phyloP scores from a whole-genome alignment of 2,888 invertebrate species.

The Piscicola geometra region DNA sequence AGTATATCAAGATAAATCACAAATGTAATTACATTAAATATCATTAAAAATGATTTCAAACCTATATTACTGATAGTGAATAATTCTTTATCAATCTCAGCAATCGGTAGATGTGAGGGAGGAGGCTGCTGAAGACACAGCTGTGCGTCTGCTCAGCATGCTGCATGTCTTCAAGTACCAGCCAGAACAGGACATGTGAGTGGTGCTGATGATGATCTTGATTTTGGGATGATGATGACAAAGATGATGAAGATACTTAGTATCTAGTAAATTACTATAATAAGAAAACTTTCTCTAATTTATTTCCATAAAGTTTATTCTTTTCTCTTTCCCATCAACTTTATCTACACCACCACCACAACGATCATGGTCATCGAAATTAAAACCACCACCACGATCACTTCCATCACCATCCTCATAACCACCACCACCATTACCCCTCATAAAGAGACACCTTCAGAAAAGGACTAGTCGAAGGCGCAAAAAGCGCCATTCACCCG shows the following conservation, averaged over 20 bases:
- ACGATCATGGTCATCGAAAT: too few species aligned
- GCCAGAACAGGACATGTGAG: conserved; percentile 57
- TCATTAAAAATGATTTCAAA: too few species aligned
- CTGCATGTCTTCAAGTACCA: conserved; percentile 75
- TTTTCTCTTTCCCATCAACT: not conserved
- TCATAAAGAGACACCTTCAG: conserved; percentile 55
- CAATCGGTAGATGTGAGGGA: conserved; percentile 70
- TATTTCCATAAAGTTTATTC: not conserved
- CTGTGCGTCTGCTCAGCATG: conserved; percentile 66
- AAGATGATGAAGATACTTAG: too few species aligned
- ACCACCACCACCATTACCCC: not conserved
- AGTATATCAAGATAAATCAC: too few species aligned
- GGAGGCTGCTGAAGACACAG: conserved; percentile 72
- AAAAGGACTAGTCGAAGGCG: conserved; percentile 69
- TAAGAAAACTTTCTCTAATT: not conserved
- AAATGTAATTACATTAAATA: too few species aligned
- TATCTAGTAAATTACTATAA: too few species aligned
- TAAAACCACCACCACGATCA: not conserved
- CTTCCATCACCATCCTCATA: not conserved
- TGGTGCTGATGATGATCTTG: not conserved
- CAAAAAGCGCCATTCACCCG: conserved; percentile 70
- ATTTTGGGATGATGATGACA: too few species aligned
- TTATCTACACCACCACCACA: too few species aligned
- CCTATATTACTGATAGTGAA: too few species aligned
- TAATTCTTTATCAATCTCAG: too few species aligned